Conservation (phyloP, 2,113 vertebrate genomes). For the Paramormyrops kingsleyae region DNA sequence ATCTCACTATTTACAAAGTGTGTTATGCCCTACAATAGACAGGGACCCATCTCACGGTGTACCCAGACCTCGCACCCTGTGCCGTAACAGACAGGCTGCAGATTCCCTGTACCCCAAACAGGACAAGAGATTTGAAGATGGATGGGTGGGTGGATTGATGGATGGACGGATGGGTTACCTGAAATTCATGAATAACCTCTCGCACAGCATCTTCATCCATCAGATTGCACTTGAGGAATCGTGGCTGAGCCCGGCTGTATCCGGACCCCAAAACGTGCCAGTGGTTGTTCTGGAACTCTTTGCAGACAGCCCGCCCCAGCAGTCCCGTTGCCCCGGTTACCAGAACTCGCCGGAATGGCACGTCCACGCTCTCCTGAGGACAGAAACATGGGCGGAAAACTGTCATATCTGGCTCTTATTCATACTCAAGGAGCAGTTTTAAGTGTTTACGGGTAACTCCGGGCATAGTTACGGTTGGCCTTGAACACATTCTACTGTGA, state of each 20-base stretch:
- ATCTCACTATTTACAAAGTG: background rate
- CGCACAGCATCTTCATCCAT: constrained; percentile 74
- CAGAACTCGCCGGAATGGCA: constrained; percentile 65
- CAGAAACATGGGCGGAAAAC: background rate
- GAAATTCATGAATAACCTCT: constrained; percentile 71
- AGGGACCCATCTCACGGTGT: background rate
- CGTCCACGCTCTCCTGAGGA: constrained; percentile 65
- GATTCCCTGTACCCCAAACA: background rate
- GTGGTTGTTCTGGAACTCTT: constrained; percentile 73
- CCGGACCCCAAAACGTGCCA: constrained; percentile 80
- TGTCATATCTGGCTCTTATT: background rate
- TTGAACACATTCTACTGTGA: background rate
- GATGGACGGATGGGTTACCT: constrained; percentile 55
- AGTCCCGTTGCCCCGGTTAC: constrained; percentile 89
- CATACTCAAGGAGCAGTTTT: background rate
- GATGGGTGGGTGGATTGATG: no score
- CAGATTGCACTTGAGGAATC: constrained; percentile 78
- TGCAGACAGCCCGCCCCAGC: constrained; percentile 82
- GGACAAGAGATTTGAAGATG: background rate
- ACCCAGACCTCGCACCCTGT: background rate
- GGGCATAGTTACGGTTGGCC: background rate
- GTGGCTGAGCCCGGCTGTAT: constrained; percentile 75
- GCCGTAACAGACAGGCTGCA: background rate
- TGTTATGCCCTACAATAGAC: background rate
- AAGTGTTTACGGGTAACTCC: background rate